A percentile compares a stretch with the other conserved stretches of the same genome.
Conservation (phyloP, 2,797 vertebrate genomes). For the Carapus acus region DNA sequence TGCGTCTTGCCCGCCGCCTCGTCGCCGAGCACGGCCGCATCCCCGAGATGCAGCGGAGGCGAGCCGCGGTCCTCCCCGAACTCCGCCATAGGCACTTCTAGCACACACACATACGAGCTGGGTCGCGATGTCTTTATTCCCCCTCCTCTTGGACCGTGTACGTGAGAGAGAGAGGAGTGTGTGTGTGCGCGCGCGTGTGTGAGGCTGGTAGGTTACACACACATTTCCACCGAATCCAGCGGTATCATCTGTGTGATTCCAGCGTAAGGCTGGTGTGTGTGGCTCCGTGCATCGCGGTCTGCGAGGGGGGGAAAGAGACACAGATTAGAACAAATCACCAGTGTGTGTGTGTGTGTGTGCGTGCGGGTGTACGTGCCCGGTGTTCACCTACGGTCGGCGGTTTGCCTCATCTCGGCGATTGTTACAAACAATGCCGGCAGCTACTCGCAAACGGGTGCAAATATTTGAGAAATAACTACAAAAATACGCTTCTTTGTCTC, state of each 20-base stretch:
- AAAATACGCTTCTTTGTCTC: no score
- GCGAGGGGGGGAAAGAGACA: slow-evolving; percentile 18
- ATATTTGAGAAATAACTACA: no score
- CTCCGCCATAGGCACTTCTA: slow-evolving; percentile 85
- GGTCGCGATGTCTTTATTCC: neutral
- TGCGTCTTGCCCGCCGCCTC: slow-evolving; percentile 72
- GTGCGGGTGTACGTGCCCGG: no score
- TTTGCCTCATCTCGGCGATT: no score
- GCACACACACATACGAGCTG: slow-evolving; percentile 16
- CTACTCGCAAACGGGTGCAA: slow-evolving; percentile 13
- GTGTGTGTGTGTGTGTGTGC: no score
- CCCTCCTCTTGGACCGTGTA: no score
- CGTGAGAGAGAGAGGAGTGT: no score
- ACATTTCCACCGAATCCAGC: slow-evolving; percentile 35
- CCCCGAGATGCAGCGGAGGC: slow-evolving; percentile 71
- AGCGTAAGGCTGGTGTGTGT: slow-evolving; percentile 27
- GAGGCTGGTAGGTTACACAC: no score
- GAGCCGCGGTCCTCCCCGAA: slow-evolving; percentile 76
- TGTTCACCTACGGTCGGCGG: no score
- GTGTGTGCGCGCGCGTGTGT: no score
- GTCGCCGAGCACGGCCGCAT: slow-evolving; percentile 70
- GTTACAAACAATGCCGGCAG: slow-evolving; percentile 22
- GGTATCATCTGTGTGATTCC: slow-evolving; percentile 24
- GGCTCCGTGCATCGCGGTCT: slow-evolving; percentile 42
- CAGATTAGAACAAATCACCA: no score